A percentile compares a stretch with the other conserved stretches of the same genome.
Evolutionary conservation across 1,140 invertebrate species (phyloP).

Genomic region (Trichonephila clavata): DNA sequence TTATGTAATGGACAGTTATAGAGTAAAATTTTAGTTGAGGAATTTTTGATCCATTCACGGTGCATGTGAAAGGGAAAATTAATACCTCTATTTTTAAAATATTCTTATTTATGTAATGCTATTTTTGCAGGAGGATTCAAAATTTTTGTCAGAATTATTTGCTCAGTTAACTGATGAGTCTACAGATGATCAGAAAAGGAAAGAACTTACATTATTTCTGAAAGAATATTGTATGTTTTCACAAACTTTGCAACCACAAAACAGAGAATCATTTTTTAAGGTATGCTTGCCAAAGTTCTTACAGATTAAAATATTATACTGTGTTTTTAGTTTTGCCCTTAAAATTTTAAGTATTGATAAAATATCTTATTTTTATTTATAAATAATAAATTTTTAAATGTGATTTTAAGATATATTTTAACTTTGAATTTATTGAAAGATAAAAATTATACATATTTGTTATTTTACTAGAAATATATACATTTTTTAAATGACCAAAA

Average conservation of each 20-base stretch:
- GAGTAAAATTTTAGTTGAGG: too few relatives aligned
- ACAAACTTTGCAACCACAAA: slow-evolving; percentile 97
- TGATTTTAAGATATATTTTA: too few relatives aligned
- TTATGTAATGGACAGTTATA: too few relatives aligned
- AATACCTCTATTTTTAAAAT: too few relatives aligned
- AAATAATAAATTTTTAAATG: too few relatives aligned
- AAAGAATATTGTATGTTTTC: slow-evolving; percentile 99
- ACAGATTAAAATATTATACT: background rate
- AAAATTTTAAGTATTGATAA: background rate
- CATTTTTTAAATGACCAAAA: too few relatives aligned
- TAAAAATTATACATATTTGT: too few relatives aligned
- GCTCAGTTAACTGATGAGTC: slow-evolving; percentile 92
- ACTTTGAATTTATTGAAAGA: too few relatives aligned
- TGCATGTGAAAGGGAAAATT: too few relatives aligned
- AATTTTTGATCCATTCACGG: too few relatives aligned
- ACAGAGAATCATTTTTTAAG: slow-evolving; percentile 98
- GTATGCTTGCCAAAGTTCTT: slow-evolving; percentile 78
- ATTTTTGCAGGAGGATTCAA: slow-evolving; percentile 92
- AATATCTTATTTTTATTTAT: background rate
- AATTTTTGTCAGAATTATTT: slow-evolving; percentile 97
- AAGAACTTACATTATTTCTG: slow-evolving; percentile 97
- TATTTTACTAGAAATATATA: too few relatives aligned
- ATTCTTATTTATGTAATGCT: too few relatives aligned
- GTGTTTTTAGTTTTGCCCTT: background rate
- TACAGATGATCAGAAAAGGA: slow-evolving; percentile 90